A percentile compares a stretch with the other conserved stretches of the same genome.
Conservation (phyloP, 2,113 vertebrate species). For the Nothobranchius furzeri region DNA sequence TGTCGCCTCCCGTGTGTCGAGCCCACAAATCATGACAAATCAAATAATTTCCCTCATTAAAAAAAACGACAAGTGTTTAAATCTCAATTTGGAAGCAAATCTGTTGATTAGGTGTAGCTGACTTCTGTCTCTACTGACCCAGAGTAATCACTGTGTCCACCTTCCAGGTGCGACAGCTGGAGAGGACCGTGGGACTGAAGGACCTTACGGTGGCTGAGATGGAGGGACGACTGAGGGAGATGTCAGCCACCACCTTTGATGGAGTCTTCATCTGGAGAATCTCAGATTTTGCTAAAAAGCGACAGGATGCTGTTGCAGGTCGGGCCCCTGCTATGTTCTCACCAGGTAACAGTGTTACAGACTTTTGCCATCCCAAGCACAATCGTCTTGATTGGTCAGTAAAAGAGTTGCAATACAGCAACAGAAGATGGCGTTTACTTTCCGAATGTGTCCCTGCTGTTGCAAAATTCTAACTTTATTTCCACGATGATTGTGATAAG, state of each 20-base stretch:
- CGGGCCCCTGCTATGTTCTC: slow-evolving; percentile 95
- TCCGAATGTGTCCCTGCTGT: too few species aligned
- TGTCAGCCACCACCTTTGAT: slow-evolving; percentile 90
- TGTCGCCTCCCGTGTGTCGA: too few species aligned
- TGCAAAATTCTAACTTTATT: too few species aligned
- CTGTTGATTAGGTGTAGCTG: too few species aligned
- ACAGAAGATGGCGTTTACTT: too few species aligned
- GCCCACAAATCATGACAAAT: too few species aligned
- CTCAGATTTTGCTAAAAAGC: slow-evolving; percentile 89
- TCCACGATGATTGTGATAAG: too few species aligned
- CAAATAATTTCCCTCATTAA: too few species aligned
- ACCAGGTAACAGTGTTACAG: slow-evolving; percentile 81
- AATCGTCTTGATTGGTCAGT: not conserved
- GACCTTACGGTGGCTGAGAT: slow-evolving; percentile 91
- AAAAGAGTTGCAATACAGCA: too few species aligned
- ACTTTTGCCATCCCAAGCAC: not conserved
- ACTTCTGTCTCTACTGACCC: not conserved
- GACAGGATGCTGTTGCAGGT: slow-evolving; percentile 91
- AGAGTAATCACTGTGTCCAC: not conserved
- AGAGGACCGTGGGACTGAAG: slow-evolving; percentile 89
- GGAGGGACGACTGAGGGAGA: slow-evolving; percentile 86
- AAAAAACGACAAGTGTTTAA: too few species aligned
- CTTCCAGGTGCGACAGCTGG: slow-evolving; percentile 91
- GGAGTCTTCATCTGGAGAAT: slow-evolving; percentile 98
- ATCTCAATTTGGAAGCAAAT: too few species aligned